A percentile compares a stretch with the other conserved stretches of the same genome.
Evolutionary conservation across 2,113 vertebrate genomes (phyloP).

Genomic region (Anhinga anhinga): DNA sequence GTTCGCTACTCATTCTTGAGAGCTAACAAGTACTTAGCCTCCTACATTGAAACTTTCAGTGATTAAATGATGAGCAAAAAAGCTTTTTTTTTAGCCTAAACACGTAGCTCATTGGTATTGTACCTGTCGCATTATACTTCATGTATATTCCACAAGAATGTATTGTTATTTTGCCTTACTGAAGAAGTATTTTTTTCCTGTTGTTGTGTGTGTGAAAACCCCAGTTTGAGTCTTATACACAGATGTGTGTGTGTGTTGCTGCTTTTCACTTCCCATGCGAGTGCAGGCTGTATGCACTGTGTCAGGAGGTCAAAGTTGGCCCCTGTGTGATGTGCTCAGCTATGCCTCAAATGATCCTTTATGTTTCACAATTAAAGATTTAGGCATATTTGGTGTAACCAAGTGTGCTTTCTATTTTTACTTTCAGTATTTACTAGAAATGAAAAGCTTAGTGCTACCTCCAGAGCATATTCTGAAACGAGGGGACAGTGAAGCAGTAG

Average conservation of each 20-base stretch:
- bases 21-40: background rate
- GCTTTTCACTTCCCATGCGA: background rate
- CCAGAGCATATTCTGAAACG: constrained; percentile 98
- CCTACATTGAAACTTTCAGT: background rate
- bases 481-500: constrained; percentile 97
- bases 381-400: background rate
- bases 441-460: constrained; percentile 98
- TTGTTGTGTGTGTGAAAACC: background rate
- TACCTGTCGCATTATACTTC: background rate
- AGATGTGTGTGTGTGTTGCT: background rate
- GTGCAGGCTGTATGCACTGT: background rate
- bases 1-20: background rate
- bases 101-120: background rate
- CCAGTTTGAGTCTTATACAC: rapidly evolving
- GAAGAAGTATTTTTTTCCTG: background rate
- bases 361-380: background rate
- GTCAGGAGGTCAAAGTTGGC: background rate
- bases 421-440: constrained; percentile 94
- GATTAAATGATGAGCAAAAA: background rate
- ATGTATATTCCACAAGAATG: background rate
- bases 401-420: background rate
- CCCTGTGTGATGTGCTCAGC: rapidly evolving
- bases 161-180: background rate
- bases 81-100: background rate
- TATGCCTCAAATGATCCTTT: background rate